A percentile compares a stretch with the other conserved stretches of the same genome.
phyloP scores from a whole-genome alignment of 2,113 vertebrate species.

The Chrysemys picta region DNA sequence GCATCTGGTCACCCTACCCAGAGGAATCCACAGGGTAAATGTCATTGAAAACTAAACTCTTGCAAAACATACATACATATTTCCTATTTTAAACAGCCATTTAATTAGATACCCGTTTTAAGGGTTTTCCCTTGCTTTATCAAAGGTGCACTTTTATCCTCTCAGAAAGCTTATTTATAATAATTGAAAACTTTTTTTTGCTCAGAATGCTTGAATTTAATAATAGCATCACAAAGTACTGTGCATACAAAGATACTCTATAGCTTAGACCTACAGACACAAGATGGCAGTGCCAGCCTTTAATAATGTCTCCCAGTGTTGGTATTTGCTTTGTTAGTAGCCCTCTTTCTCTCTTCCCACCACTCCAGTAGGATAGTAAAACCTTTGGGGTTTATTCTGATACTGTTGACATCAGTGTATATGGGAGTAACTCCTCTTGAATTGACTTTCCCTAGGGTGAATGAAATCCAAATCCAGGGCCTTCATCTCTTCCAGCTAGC shows the following conservation, averaged over 20 bases:
- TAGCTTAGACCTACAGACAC: constrained; percentile 53
- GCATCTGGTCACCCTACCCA: too few species aligned
- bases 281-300: constrained; percentile 67
- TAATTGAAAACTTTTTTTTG: background rate
- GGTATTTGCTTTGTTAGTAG: background rate
- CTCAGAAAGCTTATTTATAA: background rate
- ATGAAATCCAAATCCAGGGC: background rate
- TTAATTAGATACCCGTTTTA: background rate
- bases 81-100: background rate
- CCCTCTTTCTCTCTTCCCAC: background rate
- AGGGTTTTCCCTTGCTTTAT: background rate
- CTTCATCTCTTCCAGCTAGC: background rate
- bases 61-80: background rate
- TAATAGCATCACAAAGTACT: background rate
- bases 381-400: background rate
- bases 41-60: background rate
- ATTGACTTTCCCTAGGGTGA: background rate
- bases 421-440: background rate
- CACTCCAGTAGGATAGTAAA: background rate
- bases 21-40: background rate
- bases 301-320: constrained; percentile 7
- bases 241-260: background rate
- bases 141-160: background rate
- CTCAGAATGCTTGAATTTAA: background rate
- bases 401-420: background rate